Evolutionary conservation across 2,797 vertebrate species (phyloP).

Genomic region (Mormyrops boulengeri): DNA sequence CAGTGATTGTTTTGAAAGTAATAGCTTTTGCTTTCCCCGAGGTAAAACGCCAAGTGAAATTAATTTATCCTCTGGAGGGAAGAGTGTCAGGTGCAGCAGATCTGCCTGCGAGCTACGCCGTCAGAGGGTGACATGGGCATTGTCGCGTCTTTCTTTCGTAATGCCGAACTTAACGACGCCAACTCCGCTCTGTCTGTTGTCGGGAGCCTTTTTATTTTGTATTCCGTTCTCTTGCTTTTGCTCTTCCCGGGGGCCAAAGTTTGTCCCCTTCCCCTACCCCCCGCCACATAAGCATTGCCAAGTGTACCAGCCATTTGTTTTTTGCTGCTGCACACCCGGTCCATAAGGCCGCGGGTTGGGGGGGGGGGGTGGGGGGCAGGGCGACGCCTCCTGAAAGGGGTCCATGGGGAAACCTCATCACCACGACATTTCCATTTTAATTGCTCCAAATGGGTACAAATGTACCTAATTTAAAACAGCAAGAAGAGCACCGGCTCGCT

Average conservation of each 20-base stretch:
- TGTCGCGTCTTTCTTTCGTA: not conserved
- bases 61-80: not conserved
- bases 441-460: conserved; percentile 47
- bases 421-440: conserved; percentile 39
- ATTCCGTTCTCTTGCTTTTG: not conserved
- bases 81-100: not conserved
- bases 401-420: not conserved
- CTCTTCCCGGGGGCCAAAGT: conserved; percentile 36
- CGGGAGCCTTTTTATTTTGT: not conserved
- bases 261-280: conserved; percentile 42
- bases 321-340: conserved; percentile 52
- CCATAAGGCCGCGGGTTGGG: conserved; percentile 3
- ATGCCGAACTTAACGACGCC: not conserved
- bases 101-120: not conserved
- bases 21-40: not conserved
- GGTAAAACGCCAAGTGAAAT: not conserved
- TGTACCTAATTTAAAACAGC: conserved; percentile 53
- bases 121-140: not conserved
- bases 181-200: not conserved
- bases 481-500: conserved; percentile 42
- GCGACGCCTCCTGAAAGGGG: not conserved
- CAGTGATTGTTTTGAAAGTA: not conserved
- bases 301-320: conserved; percentile 38
- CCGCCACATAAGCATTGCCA: conserved; percentile 42
- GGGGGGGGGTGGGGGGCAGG: not conserved